Evolutionary conservation across 2,113 vertebrate genomes (phyloP).

Genomic region (Passerina amoena): DNA sequence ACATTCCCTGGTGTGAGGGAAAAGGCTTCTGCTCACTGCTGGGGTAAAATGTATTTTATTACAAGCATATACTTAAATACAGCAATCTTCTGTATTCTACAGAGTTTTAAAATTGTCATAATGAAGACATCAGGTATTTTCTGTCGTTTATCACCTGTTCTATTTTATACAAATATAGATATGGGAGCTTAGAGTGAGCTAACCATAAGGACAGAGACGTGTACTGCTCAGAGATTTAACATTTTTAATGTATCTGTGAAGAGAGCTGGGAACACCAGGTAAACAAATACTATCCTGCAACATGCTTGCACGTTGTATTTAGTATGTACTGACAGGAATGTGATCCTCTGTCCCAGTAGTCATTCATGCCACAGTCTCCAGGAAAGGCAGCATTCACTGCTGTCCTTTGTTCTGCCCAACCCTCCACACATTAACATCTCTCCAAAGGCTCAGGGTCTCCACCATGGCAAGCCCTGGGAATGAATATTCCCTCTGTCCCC

Average conservation of each 20-base stretch:
- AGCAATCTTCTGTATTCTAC: background rate
- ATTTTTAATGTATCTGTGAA: background rate
- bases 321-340: background rate
- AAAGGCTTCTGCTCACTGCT: background rate
- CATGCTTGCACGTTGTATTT: fast-evolving
- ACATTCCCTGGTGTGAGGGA: background rate
- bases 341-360: background rate
- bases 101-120: background rate
- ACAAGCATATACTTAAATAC: background rate
- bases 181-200: background rate
- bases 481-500: fast-evolving
- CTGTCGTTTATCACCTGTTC: background rate
- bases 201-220: fast-evolving
- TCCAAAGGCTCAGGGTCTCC: background rate
- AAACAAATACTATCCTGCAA: background rate
- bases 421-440: fast-evolving
- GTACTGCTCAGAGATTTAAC: background rate
- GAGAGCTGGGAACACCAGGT: background rate
- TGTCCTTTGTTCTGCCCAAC: background rate
- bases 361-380: background rate
- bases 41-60: background rate
- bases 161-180: background rate
- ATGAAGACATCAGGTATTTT: background rate
- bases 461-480: no score
- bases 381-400: fast-evolving